Conservation (phyloP, 2,888 invertebrate genomes). For the Agrotis puta region DNA sequence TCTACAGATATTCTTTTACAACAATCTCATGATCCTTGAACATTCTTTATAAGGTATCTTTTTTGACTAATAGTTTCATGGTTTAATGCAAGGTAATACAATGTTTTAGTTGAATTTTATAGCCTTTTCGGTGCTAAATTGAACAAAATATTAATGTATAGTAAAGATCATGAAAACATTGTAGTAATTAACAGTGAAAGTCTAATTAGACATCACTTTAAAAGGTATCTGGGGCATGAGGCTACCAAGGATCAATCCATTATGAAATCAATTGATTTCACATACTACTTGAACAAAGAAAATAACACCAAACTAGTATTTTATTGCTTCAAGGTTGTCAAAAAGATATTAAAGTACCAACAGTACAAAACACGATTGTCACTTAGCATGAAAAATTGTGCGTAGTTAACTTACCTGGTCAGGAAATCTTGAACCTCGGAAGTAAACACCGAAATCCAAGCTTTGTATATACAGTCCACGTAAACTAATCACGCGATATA, state of each 20-base stretch:
- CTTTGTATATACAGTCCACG: conserved; percentile 70
- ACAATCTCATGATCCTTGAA: neutral
- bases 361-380: conserved; percentile 77
- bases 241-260: conserved; percentile 19
- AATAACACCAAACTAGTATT: conserved; percentile 74
- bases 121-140: neutral
- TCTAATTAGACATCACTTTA: conserved; percentile 4
- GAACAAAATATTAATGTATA: neutral
- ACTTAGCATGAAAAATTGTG: conserved; percentile 77
- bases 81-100: neutral
- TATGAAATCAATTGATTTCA: conserved; percentile 41
- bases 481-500: conserved; percentile 76
- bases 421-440: conserved; percentile 59
- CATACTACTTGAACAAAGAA: conserved; percentile 79
- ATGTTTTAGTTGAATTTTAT: neutral
- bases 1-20: neutral
- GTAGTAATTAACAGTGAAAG: conserved; percentile 48
- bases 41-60: neutral
- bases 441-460: conserved; percentile 76
- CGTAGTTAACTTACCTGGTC: conserved; percentile 84
- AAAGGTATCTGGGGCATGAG: conserved; percentile 22
- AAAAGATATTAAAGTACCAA: conserved; percentile 76
- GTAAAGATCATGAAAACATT: neutral
- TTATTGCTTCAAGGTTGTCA: conserved; percentile 86
- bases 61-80: neutral